These are phyloP conservation scores for Sitta carolinensis DNA, from an alignment of 2,797 vertebrate species.

Conservation along the genomic window DNA sequence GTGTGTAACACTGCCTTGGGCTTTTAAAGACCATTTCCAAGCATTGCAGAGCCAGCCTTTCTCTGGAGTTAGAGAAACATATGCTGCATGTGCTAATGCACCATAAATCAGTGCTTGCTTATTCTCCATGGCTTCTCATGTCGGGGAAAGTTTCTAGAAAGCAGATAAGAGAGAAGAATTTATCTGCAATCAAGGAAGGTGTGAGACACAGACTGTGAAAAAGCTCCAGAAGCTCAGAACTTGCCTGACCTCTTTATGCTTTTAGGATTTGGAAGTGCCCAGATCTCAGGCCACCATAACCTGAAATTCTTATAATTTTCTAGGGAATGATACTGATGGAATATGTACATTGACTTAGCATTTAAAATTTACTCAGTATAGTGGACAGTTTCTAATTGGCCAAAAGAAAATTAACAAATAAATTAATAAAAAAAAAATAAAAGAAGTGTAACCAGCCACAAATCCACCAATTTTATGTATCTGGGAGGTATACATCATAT, in stretches of 20 bases:
- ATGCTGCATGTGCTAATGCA: background rate
- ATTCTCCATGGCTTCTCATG: background rate
- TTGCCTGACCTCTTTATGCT: background rate
- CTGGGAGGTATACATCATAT: background rate
- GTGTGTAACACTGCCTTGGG: background rate
- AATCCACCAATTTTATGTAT: background rate
- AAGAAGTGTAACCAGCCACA: background rate
- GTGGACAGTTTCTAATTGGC: background rate
- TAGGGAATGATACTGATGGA: background rate
- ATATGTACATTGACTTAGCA: background rate
- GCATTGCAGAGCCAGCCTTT: background rate
- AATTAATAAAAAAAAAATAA: too few species aligned
- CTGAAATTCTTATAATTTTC: background rate
- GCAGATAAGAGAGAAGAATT: slow-evolving; percentile 13
- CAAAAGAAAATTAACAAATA: background rate
- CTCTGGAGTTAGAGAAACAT: background rate
- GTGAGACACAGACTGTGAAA: background rate
- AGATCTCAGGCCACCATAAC: background rate
- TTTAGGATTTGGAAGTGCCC: background rate
- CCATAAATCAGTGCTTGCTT: background rate
- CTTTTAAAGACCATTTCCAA: background rate
- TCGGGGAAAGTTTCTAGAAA: background rate
- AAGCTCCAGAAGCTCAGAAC: background rate
- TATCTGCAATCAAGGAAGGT: background rate
- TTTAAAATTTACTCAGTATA: background rate